Evolutionary conservation across 1,140 invertebrate genomes (phyloP).

Genomic region (Acromyrmex heyeri): DNA sequence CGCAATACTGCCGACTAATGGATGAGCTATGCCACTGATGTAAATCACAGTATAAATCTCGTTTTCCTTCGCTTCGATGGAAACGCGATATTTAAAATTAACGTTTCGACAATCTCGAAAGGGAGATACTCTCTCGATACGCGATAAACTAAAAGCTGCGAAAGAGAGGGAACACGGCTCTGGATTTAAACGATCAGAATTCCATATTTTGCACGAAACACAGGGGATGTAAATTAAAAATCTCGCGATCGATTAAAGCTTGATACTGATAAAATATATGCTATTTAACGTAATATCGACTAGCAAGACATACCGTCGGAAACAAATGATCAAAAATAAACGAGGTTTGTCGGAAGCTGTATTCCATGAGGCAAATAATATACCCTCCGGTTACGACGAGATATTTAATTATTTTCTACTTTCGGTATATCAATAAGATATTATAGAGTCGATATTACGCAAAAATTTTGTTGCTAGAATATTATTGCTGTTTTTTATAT

Average conservation of each 20-base stretch:
- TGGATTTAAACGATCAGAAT: conserved; percentile 24
- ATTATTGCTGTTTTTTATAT: no score
- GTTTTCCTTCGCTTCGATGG: conserved; percentile 3
- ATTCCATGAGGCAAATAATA: neutral
- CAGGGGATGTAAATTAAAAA: conserved; percentile 39
- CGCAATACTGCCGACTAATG: neutral
- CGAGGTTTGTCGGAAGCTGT: neutral
- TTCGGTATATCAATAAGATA: neutral
- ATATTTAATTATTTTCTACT: conserved; percentile 25
- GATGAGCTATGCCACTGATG: neutral
- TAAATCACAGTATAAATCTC: conserved; percentile 41
- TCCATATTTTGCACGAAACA: neutral
- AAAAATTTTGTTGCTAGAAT: no score
- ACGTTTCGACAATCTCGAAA: conserved; percentile 25
- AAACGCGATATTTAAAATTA: conserved; percentile 41
- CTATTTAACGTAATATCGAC: conserved; percentile 44
- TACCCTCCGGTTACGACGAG: neutral
- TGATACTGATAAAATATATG: conserved; percentile 1
- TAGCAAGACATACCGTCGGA: neutral
- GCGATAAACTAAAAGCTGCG: conserved; percentile 27
- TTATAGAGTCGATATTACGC: neutral
- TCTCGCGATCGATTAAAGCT: conserved; percentile 22
- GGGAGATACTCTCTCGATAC: conserved; percentile 14
- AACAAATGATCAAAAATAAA: conserved; percentile 24
- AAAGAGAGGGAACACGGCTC: neutral